Percentiles rank a stretch among this genome's conserved stretches.
Evolutionary conservation across 1,140 invertebrate species (phyloP).

Genomic region (Stegodyphus dumicola): DNA sequence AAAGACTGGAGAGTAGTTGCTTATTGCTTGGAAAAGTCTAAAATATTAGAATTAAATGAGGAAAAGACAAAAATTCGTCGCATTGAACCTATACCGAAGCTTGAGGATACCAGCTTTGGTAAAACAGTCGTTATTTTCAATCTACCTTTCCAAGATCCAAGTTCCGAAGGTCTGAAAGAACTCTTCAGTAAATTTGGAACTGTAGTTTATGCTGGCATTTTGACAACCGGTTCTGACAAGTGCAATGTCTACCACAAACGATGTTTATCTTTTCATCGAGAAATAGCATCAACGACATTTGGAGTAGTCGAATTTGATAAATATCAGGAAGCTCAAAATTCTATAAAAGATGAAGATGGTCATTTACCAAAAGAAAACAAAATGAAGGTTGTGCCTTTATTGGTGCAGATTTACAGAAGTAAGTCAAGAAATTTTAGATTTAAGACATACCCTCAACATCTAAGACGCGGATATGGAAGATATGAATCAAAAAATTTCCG

Average conservation of each 20-base stretch:
- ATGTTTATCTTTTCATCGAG: constrained; percentile 15
- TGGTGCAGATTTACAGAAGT: not conserved
- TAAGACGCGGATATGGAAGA: not conserved
- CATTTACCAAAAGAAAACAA: constrained; percentile 45
- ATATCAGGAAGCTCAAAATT: constrained; percentile 8
- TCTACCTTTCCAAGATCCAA: constrained; percentile 84
- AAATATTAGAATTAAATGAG: constrained; percentile 89
- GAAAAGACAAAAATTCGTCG: constrained; percentile 89
- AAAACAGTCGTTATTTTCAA: constrained; percentile 88
- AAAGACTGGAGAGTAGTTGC: constrained; percentile 94
- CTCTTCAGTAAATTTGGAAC: constrained; percentile 70
- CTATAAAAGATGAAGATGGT: constrained; percentile 30
- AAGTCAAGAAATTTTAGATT: not conserved
- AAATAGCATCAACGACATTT: constrained; percentile 7
- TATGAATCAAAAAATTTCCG: not conserved
- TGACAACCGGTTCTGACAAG: constrained; percentile 5
- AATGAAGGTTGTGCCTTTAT: constrained; percentile 42
- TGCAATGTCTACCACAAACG: constrained; percentile 35
- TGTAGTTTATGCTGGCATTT: constrained; percentile 16
- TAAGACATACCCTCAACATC: not conserved
- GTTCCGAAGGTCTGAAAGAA: constrained; percentile 88
- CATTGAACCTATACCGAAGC: constrained; percentile 84
- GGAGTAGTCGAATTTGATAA: constrained; percentile 40
- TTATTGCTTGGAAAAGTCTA: constrained; percentile 80
- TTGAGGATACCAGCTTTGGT: constrained; percentile 88